Base-by-base conservation (phyloP, 2,797 vertebrate species). In the Acanthis flammea region DNA sequence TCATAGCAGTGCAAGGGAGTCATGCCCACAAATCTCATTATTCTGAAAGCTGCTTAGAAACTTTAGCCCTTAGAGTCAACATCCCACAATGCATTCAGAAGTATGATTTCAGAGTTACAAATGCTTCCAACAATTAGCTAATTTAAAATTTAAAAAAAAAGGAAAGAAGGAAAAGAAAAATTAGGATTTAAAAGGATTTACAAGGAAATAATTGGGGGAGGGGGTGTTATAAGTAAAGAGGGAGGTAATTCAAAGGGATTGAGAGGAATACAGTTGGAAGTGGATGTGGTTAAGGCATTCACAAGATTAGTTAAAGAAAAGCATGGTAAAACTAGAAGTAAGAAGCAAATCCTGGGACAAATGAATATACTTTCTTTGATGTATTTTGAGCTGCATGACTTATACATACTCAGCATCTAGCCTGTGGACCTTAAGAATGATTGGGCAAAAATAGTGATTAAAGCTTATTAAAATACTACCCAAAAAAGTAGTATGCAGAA, bases 21-120 rank as follows among this genome's bases (percentile, higher is more conserved):
- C 95, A 91, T 94, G 91, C 80, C 82, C 81, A 50, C 77, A 97
- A 97, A 97, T 96, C 95, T 86, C 95, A 96, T 97, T 96, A 97
- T 92, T 95, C 76, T 74, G 65, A 96, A 97, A 97, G 94, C 95
- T 72, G 92, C 95, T 97, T 96, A 96, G 66, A 73, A 95, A 92
- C 89, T 73, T 93, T 75, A 96, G 94, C 68, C 82, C 60, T 90
- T 76, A 35, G 81, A 97, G 95, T 97, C 97, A 97, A 95, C 63
- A 94, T 86, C 92, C 78, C 87, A 89, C 89, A 91, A 84, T 78
- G 53, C 51, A 45, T 85, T 96, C 84, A 91, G 70, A 88, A 96
- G 86, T 75, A 70, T 35, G 37, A 21, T 96, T 95, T 96, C 90
- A 94, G 78, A 94, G 66, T 83, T 90, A 90, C 60, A 95, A 89